These are phyloP conservation scores for Ceratitis capitata DNA, from an alignment of 1,140 invertebrate species.

Conservation along the genomic window DNA sequence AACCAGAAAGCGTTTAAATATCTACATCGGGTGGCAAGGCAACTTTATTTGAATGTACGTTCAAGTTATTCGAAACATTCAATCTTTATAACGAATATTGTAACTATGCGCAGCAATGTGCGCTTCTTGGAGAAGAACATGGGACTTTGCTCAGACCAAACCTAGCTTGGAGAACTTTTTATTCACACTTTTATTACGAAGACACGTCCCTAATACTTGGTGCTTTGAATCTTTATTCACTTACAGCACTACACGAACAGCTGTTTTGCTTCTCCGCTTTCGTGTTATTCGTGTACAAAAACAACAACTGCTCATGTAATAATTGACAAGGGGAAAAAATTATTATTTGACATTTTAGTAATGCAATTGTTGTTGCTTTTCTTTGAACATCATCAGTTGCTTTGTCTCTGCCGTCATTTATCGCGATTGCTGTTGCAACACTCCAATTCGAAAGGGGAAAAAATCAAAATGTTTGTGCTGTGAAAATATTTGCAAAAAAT, in stretches of 20 bases:
- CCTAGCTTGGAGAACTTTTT: too few relatives aligned
- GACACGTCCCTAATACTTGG: too few relatives aligned
- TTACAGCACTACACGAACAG: neutral
- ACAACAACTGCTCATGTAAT: neutral
- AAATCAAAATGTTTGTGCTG: conserved; percentile 21
- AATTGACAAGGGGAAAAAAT: neutral
- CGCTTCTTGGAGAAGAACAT: too few relatives aligned
- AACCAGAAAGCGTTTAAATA: neutral
- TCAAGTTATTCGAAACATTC: neutral
- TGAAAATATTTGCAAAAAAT: neutral
- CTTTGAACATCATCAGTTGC: neutral
- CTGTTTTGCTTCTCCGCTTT: neutral
- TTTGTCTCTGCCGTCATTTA: neutral
- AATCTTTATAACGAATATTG: too few relatives aligned
- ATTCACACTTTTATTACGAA: too few relatives aligned
- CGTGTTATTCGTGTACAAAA: neutral
- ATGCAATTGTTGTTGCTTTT: neutral
- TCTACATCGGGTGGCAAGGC: neutral
- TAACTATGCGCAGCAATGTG: too few relatives aligned
- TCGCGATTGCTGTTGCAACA: neutral
- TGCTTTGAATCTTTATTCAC: too few relatives aligned
- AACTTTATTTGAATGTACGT: neutral
- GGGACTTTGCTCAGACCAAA: too few relatives aligned
- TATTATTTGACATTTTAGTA: neutral
- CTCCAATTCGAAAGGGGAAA: neutral